These are phyloP conservation scores for Siderastrea radians DNA, from an alignment of 92 coral and sea anemone species.

Conservation along the genomic window DNA sequence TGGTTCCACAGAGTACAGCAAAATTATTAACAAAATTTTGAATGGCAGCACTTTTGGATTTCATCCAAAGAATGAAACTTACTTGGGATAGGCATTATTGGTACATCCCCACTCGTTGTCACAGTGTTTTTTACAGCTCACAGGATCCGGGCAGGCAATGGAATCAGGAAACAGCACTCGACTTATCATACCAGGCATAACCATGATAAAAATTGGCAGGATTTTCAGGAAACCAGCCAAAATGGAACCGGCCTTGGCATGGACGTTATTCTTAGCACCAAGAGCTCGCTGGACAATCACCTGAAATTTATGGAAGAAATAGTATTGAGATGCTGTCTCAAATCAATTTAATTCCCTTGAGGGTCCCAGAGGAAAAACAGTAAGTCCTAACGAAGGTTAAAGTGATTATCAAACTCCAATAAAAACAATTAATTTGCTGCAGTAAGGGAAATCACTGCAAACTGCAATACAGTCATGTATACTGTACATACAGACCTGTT, in stretches of 20 bases:
- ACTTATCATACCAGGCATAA: conserved; percentile 98
- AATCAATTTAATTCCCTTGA: not conserved
- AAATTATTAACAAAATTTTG: too few relatives aligned
- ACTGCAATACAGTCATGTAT: too few relatives aligned
- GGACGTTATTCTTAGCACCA: conserved; percentile 88
- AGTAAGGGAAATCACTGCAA: too few relatives aligned
- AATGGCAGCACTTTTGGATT: not conserved
- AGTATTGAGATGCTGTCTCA: not conserved
- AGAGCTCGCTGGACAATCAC: conserved; percentile 97
- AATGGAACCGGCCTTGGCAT: conserved; percentile 93
- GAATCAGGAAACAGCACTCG: conserved; percentile 90
- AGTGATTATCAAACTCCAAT: too few relatives aligned
- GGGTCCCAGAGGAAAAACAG: not conserved
- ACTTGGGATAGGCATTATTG: conserved; percentile 98
- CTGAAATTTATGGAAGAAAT: conserved; percentile 33
- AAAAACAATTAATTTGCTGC: too few relatives aligned
- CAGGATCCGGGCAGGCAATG: conserved; percentile 90
- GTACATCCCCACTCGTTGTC: conserved; percentile 90
- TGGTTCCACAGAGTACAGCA: too few relatives aligned
- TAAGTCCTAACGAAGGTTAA: too few relatives aligned
- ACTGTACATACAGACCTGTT: too few relatives aligned
- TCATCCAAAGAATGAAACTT: conserved; percentile 12
- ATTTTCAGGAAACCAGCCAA: conserved; percentile 92
- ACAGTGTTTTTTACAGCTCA: conserved; percentile 77
- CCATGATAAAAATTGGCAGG: conserved; percentile 98